phyloP scores from a whole-genome alignment of 2,888 invertebrate genomes.

The Caenorhabditis uteleia region DNA sequence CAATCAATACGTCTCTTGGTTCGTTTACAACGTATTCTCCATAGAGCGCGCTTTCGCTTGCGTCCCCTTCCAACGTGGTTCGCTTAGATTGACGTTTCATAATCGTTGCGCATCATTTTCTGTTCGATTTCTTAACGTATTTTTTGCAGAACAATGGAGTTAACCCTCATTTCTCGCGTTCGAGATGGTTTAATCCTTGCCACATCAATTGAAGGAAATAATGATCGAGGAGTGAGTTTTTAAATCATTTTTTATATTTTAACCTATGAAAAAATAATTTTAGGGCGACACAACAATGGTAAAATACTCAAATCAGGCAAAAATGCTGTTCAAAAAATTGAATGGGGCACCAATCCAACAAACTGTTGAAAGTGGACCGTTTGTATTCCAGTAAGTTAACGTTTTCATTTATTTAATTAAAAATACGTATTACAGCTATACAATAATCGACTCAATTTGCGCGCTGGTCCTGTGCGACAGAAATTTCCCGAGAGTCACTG shows the following conservation, averaged over 20 bases:
- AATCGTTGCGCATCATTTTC: not conserved
- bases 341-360: conserved; percentile 88
- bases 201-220: conserved; percentile 94
- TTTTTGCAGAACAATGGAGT: conserved; percentile 76
- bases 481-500: conserved; percentile 60
- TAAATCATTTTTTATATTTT: not conserved
- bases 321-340: conserved; percentile 94
- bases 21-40: not conserved
- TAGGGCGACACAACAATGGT: conserved; percentile 90
- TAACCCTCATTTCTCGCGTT: conserved; percentile 96
- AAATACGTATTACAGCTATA: conserved; percentile 55
- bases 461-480: conserved; percentile 64
- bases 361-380: conserved; percentile 94
- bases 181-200: conserved; percentile 92
- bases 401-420: not conserved
- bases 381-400: conserved; percentile 90
- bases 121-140: not conserved
- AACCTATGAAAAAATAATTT: too few relatives aligned
- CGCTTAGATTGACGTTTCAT: conserved; percentile 1
- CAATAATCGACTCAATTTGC: conserved; percentile 63
- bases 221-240: conserved; percentile 70
- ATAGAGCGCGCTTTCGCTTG: conserved; percentile 15
- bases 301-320: conserved; percentile 98
- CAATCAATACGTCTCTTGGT: too few relatives aligned
- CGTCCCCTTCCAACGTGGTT: conserved; percentile 17